Conservation (phyloP, 2,797 vertebrate genomes). For the Onychomys torridus region DNA sequence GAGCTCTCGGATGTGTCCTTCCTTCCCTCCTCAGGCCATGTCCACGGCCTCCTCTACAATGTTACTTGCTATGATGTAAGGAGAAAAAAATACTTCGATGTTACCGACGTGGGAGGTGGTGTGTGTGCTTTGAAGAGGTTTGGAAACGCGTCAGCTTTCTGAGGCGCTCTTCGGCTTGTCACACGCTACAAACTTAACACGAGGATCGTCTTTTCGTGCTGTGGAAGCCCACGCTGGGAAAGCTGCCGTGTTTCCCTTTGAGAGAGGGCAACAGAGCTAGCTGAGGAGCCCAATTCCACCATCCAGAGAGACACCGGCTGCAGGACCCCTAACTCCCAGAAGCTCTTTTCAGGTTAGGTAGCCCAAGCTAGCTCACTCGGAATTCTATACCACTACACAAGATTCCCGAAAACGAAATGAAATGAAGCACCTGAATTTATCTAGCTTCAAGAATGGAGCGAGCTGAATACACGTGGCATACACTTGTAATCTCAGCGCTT, state of each 20-base stretch:
- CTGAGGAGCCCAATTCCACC: background rate
- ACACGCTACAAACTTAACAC: background rate
- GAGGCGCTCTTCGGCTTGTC: background rate
- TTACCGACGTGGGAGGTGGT: background rate
- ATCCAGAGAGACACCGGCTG: background rate
- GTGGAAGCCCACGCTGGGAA: background rate
- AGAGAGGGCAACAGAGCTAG: background rate
- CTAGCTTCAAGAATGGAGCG: background rate
- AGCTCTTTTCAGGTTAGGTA: background rate
- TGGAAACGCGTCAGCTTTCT: background rate
- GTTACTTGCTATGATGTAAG: background rate
- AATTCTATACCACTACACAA: background rate
- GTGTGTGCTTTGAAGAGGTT: background rate
- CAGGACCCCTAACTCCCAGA: background rate
- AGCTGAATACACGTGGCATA: background rate
- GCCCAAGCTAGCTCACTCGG: background rate
- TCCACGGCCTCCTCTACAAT: background rate
- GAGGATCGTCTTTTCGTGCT: background rate
- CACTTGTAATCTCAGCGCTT: background rate
- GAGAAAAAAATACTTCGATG: background rate
- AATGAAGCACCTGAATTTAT: background rate
- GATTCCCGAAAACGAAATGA: background rate
- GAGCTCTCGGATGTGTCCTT: background rate
- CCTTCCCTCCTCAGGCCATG: background rate
- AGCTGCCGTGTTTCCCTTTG: background rate